phyloP scores from a whole-genome alignment of 2,888 invertebrate genomes.

The Hypomecis atomaria region DNA sequence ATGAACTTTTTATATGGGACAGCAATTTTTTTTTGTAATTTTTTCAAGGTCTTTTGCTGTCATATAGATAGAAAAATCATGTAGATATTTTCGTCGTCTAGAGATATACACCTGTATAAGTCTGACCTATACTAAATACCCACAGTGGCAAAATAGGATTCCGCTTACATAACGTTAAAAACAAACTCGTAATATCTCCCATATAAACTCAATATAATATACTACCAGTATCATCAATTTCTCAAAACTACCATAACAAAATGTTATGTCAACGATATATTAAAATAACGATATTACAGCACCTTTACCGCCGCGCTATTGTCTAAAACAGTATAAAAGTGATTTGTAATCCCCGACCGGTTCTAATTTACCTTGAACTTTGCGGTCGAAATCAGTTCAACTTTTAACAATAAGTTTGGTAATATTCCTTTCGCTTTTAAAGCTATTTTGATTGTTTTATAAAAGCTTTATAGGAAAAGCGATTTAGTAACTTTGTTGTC shows the following conservation, averaged over 20 bases:
- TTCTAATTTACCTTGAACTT: conserved; percentile 36
- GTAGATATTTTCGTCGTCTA: no score
- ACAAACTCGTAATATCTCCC: no score
- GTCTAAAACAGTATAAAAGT: conserved; percentile 20
- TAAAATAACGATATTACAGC: conserved; percentile 3
- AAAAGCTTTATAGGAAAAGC: not conserved
- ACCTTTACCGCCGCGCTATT: not conserved
- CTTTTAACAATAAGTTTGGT: conserved; percentile 28
- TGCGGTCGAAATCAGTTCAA: conserved; percentile 27
- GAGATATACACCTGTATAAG: no score
- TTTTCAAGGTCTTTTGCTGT: no score
- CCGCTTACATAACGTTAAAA: no score
- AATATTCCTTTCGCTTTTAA: conserved; percentile 24
- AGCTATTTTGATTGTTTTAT: conserved; percentile 9
- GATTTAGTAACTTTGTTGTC: not conserved
- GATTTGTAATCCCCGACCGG: conserved; percentile 29
- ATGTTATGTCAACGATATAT: conserved; percentile 5
- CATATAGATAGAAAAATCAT: no score
- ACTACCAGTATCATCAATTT: not conserved
- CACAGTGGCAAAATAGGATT: no score
- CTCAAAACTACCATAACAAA: not conserved
- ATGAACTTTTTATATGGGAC: no score
- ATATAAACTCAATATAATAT: no score
- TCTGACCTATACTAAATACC: no score
- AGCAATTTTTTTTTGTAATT: no score